Conservation (phyloP, 1,140 invertebrate species). For the Octopus sinensis region DNA sequence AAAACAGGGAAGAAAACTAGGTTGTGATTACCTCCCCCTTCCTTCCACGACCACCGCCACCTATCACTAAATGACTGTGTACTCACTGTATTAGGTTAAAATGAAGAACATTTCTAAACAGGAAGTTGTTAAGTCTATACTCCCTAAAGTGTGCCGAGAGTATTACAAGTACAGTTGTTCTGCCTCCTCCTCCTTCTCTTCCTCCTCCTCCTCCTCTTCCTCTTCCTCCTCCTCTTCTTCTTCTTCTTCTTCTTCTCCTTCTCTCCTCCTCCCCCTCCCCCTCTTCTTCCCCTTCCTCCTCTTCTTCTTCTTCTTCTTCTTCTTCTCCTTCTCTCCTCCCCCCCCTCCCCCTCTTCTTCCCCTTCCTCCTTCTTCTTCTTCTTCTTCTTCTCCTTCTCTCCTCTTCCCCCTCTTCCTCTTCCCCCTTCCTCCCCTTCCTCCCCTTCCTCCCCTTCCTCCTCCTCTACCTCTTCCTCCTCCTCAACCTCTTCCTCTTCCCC, state of each 20-base stretch:
- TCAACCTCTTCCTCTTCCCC: neutral
- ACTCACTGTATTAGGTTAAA: no score
- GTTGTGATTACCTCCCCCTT: no score
- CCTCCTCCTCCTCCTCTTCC: constrained; percentile 15
- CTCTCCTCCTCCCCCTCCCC: constrained; percentile 1
- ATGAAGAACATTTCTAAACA: no score
- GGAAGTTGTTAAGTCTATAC: neutral
- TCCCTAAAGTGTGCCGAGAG: no score
- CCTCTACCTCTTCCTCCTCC: neutral
- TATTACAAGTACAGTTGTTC: neutral
- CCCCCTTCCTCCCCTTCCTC: neutral
- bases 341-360: neutral
- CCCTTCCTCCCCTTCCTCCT: constrained; percentile 11
- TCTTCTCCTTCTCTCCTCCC: neutral
- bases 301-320: constrained; percentile 13
- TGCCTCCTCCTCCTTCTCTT: neutral
- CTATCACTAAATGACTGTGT: no score
- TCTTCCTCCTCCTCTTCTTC: neutral
- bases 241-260: neutral
- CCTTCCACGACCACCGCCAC: no score
- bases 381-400: neutral
- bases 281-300: constrained; percentile 1
- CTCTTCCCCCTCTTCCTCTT: neutral
- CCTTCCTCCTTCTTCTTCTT: neutral
- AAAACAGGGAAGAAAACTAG: no score